Base-by-base conservation (phyloP, 2,113 vertebrate species). In the Gadus macrocephalus region DNA sequence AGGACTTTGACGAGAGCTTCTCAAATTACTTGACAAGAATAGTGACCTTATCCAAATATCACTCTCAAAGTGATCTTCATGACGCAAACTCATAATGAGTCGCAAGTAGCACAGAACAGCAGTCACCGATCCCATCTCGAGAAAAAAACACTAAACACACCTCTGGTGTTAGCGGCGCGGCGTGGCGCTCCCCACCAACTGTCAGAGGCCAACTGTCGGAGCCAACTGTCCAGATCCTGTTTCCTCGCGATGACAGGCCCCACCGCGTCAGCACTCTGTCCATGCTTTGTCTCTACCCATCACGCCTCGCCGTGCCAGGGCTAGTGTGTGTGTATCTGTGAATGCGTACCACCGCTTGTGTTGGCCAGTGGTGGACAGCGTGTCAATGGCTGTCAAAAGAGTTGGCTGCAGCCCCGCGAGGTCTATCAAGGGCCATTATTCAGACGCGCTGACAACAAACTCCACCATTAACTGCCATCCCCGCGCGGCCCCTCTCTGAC, bases 101-200 rank as follows among this genome's bases (percentile, higher is more conserved):
- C 8, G 42, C 42, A 49, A 76, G 82, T 85, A 76, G 81, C 62
- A 28, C n/a, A 1, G 49, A 75, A 74, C 78, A 16, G 80, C 75
- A 76, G 69, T 79, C 67, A 79, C 65, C 31, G 55, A 28, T 66
- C 72, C 59, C 1, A 71, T 66, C 74, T 62, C 5, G 25, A 27
- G 15, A 8, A 27, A 3, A 25, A 62, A 62, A 27, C 20, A 49
- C 0, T 9, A 66, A 69, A 68, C 67, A 66, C 69, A 75, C 73
- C 49, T 64, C 64, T 14, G 6, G 19, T 25, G 76, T 56, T 4
- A 75, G 66, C 75, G 67, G 66, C 69, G 68, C 69, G 68, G 68
- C 19, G 63, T 76, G 66, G 78, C 76, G 75, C 75, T 84, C 63
- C 64, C 78, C 69, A 60, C 85, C 82, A 85, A 84, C 81, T 84